Conservation (phyloP, 2,888 invertebrate species). For the Plagodis pulveraria region DNA sequence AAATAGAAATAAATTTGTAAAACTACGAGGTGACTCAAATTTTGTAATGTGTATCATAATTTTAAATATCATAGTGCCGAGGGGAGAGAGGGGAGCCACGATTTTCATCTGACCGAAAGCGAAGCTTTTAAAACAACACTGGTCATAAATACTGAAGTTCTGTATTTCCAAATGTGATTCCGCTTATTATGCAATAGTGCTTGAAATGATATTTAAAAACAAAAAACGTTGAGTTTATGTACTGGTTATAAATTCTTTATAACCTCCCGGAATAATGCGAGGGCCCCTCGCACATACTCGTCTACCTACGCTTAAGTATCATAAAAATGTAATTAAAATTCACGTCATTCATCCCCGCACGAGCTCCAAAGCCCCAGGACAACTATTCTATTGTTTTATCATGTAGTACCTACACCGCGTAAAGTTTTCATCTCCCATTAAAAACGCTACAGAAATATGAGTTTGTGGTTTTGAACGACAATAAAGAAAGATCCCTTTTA, state of each 20-base stretch:
- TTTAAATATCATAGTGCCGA: too few species aligned
- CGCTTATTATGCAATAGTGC: too few species aligned
- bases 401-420: conserved; percentile 41
- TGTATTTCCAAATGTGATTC: too few species aligned
- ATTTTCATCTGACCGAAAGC: too few species aligned
- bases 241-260: conserved; percentile 3
- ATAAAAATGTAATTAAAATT: conserved; percentile 83
- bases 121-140: too few species aligned
- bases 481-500: conserved; percentile 1
- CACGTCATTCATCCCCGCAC: conserved; percentile 64
- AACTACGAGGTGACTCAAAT: too few species aligned
- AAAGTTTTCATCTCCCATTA: conserved; percentile 47
- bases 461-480: conserved; percentile 7
- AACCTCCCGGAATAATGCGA: conserved; percentile 45
- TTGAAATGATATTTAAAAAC: too few species aligned
- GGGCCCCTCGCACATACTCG: conserved; percentile 73
- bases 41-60: too few species aligned
- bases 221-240: not conserved
- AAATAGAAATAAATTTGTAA: too few species aligned
- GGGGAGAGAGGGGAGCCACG: too few species aligned
- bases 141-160: too few species aligned
- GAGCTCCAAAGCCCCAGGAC: conserved; percentile 55
- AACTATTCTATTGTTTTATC: conserved; percentile 69
- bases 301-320: conserved; percentile 70
- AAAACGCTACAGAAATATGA: conserved; percentile 40